Conservation (phyloP, 2,888 invertebrate species). For the Linnaemya tessellans region DNA sequence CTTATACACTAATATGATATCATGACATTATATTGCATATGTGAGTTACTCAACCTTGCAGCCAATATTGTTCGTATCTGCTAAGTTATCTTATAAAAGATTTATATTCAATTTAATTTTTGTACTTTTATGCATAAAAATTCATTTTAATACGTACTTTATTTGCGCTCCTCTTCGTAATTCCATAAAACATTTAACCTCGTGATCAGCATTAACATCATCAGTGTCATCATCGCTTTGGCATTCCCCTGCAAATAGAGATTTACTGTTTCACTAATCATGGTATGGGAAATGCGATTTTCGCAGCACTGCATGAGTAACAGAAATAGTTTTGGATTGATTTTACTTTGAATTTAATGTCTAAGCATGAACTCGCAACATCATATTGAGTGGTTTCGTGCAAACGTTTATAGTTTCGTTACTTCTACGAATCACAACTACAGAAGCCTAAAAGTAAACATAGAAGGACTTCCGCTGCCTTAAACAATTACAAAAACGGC, state of each 20-base stretch:
- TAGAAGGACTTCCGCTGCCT: too few species aligned
- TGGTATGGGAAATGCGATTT: not conserved
- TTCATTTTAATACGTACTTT: conserved; percentile 45
- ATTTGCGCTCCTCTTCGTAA: conserved; percentile 45
- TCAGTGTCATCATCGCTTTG: conserved; percentile 19
- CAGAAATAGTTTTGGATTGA: not conserved
- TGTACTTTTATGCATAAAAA: conserved; percentile 24
- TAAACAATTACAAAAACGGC: too few species aligned
- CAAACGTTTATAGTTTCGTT: too few species aligned
- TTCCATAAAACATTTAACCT: conserved; percentile 39
- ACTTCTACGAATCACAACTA: too few species aligned
- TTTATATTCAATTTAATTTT: conserved; percentile 52
- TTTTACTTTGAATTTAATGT: not conserved
- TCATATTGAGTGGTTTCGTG: too few species aligned
- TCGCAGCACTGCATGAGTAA: not conserved
- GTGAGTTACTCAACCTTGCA: not conserved
- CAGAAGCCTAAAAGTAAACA: too few species aligned
- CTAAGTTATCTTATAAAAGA: conserved; percentile 6
- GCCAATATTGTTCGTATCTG: not conserved
- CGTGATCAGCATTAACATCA: conserved; percentile 44
- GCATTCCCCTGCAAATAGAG: conserved; percentile 3
- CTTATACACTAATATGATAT: too few species aligned
- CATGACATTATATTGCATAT: too few species aligned
- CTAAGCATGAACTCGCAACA: too few species aligned
- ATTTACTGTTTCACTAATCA: conserved; percentile 3